Evolutionary conservation across 1,140 invertebrate species (phyloP).

Genomic region (Galleria mellonella): DNA sequence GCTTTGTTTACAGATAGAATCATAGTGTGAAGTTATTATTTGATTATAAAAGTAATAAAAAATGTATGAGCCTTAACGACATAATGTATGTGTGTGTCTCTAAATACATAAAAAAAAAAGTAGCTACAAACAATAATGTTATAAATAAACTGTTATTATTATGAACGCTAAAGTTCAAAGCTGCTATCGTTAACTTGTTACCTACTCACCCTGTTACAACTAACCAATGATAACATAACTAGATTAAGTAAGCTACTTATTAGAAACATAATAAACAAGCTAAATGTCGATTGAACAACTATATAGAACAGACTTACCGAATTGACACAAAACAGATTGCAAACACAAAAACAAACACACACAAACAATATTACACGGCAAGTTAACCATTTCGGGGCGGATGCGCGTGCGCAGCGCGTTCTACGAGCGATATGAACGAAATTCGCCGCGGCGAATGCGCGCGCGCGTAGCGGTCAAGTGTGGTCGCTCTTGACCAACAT

Average conservation of each 20-base stretch:
- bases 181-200: no score
- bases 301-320: constrained; percentile 29
- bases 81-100: no score
- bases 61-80: no score
- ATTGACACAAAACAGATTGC: constrained; percentile 32
- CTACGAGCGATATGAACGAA: no score
- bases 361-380: constrained; percentile 19
- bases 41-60: no score
- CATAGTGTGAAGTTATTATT: no score
- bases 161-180: no score
- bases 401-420: neutral
- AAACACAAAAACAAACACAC: constrained; percentile 30
- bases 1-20: no score
- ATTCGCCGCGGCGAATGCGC: constrained; percentile 8
- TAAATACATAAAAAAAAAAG: no score
- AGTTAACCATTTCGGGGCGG: constrained; percentile 20
- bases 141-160: no score
- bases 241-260: neutral
- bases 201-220: neutral
- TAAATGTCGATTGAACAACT: neutral
- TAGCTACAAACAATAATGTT: no score
- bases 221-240: neutral
- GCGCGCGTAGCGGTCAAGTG: constrained; percentile 6
- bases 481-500: constrained; percentile 23
- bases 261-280: neutral